phyloP scores from a whole-genome alignment of 1,140 invertebrate species.

The Oryzaephilus surinamensis region DNA sequence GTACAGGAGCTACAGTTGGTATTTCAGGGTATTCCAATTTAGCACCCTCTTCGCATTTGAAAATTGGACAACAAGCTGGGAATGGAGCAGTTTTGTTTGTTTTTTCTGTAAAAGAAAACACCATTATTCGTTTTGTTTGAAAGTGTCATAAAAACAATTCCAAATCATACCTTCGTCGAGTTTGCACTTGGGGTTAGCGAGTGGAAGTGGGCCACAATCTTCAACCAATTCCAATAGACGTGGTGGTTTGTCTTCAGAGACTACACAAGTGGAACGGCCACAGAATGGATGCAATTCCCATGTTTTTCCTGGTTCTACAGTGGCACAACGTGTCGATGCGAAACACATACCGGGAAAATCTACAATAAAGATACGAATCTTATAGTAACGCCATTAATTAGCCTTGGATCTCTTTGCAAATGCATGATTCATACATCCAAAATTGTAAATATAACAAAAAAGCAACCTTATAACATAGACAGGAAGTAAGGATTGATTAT shows the following conservation, averaged over 20 bases:
- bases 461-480: not conserved
- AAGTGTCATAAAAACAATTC: not conserved
- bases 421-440: not conserved
- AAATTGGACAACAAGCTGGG: slow-evolving; percentile 73
- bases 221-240: slow-evolving; percentile 73
- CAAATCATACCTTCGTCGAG: slow-evolving; percentile 47
- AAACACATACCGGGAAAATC: slow-evolving; percentile 85
- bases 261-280: slow-evolving; percentile 72
- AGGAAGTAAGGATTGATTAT: not conserved
- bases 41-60: slow-evolving; percentile 73
- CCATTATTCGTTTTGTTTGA: not conserved
- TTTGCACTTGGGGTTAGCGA: slow-evolving; percentile 79
- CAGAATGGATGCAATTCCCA: slow-evolving; percentile 83
- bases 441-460: not conserved
- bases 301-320: slow-evolving; percentile 67
- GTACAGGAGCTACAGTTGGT: slow-evolving; percentile 48
- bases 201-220: slow-evolving; percentile 76
- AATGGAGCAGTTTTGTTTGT: slow-evolving; percentile 81
- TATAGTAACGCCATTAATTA: not conserved
- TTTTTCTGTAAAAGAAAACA: slow-evolving; percentile 47
- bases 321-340: slow-evolving; percentile 77
- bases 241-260: slow-evolving; percentile 57
- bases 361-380: slow-evolving; percentile 37
- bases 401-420: slow-evolving; percentile 1
- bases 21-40: slow-evolving; percentile 77